These are phyloP conservation scores for Cenopis cana DNA, from an alignment of 2,888 invertebrate genomes.

Conservation along the genomic window DNA sequence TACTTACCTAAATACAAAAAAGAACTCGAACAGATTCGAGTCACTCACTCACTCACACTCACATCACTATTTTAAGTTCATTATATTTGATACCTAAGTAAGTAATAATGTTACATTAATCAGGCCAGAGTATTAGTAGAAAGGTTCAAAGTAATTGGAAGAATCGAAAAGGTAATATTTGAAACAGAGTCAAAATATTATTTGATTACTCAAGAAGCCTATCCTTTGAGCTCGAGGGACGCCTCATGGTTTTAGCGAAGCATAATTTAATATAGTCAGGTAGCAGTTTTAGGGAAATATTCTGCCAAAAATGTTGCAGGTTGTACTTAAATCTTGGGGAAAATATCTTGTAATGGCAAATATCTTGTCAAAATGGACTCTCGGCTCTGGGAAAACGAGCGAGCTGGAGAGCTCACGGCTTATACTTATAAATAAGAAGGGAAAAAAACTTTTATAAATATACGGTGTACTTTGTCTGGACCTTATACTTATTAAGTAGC, in stretches of 20 bases:
- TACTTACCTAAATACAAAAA: too few relatives aligned
- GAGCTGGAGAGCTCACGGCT: constrained; percentile 32
- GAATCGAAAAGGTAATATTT: constrained; percentile 42
- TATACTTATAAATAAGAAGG: constrained; percentile 16
- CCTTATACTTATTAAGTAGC: constrained; percentile 26
- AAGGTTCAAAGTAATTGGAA: constrained; percentile 28
- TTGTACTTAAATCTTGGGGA: constrained; percentile 18
- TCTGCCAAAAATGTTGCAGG: constrained; percentile 43
- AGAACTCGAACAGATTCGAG: too few relatives aligned
- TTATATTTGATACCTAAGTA: background rate
- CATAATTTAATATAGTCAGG: constrained; percentile 56
- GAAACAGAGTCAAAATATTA: constrained; percentile 51
- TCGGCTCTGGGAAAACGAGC: constrained; percentile 21
- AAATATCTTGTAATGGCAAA: constrained; percentile 37
- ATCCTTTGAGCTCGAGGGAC: constrained; percentile 59
- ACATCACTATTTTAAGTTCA: background rate
- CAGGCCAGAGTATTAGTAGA: constrained; percentile 9
- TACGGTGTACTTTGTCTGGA: constrained; percentile 29
- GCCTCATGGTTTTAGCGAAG: constrained; percentile 51
- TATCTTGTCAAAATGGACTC: constrained; percentile 35
- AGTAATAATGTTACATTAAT: constrained; percentile 1
- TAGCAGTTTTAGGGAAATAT: constrained; percentile 48
- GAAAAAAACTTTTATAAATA: constrained; percentile 37
- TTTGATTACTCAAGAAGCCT: constrained; percentile 60
- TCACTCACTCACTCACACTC: too few relatives aligned